Evolutionary conservation across 2,888 invertebrate species (phyloP), one percentile per base, ranked within the genome.

Genomic region (Erpobdella octoculata): DNA sequence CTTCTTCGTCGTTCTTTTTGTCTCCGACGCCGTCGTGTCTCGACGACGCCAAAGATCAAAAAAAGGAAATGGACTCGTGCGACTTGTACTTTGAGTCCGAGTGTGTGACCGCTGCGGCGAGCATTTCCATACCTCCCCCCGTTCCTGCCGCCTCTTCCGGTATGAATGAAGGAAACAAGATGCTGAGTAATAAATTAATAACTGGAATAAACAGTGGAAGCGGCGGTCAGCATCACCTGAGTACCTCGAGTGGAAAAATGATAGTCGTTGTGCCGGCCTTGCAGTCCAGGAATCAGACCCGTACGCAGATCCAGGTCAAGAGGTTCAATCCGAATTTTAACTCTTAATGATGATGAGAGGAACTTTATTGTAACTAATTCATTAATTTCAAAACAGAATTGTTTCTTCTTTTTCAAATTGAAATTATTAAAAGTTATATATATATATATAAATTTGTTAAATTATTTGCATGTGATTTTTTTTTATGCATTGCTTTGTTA

Each of bases 211-310:
- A n/a, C n/a, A n/a, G n/a, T n/a, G n/a, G n/a, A n/a, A n/a, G n/a
- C n/a, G n/a, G n/a, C n/a, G n/a, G n/a, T n/a, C n/a, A n/a, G n/a
- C n/a, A n/a, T n/a, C n/a, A n/a, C n/a, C n/a, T n/a, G n/a, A n/a
- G n/a, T n/a, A n/a, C n/a, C n/a, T n/a, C n/a, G n/a, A n/a, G n/a
- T 28, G 53, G 53, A 21, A 53, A 53, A 53, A 53, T 53, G 53
- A 28, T 53, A 28, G 53, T 53, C 1, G 21, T 53, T 28, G 53
- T 53, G 4, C 53, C 53, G 18, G 21, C 53, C 53, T 25, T 53
- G 28, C 21, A 53, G 28, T 53, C 53, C 21, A 53, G 53, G 28
- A 53, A 53, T 53, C 28, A 21, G n/a, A n/a, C n/a, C n/a, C n/a
- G n/a, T n/a, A n/a, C n/a, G n/a, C n/a, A n/a, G n/a, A n/a, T n/a